Conservation (phyloP, 2,888 invertebrate species). For the Metalampra italica region DNA sequence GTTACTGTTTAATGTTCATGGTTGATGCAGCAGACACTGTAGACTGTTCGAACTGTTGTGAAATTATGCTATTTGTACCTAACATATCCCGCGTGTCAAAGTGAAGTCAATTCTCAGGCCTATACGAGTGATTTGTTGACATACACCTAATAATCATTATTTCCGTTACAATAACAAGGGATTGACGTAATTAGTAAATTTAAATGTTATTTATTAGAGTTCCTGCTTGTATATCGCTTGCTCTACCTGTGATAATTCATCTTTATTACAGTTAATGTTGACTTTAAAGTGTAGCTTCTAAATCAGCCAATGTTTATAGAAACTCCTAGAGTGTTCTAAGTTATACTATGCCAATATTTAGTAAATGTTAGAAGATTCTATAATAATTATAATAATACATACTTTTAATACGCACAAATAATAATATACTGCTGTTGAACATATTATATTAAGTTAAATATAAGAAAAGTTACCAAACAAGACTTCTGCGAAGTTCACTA, state of each 20-base stretch:
- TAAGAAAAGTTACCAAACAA: constrained; percentile 5
- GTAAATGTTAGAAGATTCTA: constrained; percentile 30
- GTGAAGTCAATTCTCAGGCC: constrained; percentile 67
- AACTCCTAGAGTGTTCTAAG: constrained; percentile 53
- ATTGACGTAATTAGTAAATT: constrained; percentile 33
- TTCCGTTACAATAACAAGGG: constrained; percentile 36
- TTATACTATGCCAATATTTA: constrained; percentile 33
- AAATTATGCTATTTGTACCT: constrained; percentile 36
- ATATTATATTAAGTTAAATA: constrained; percentile 16
- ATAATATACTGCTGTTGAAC: constrained; percentile 18
- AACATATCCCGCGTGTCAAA: constrained; percentile 57
- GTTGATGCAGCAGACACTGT: constrained; percentile 46
- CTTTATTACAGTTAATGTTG: constrained; percentile 47
- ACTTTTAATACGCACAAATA: constrained; percentile 27
- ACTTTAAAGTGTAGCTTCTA: constrained; percentile 44
- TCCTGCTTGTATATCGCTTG: constrained; percentile 73
- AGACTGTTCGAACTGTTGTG: constrained; percentile 46
- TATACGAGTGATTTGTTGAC: constrained; percentile 51
- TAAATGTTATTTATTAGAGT: constrained; percentile 53
- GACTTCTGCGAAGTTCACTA: constrained; percentile 1
- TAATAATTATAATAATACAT: constrained; percentile 19
- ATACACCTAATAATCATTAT: constrained; percentile 31
- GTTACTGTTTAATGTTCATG: constrained; percentile 42
- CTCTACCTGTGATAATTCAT: constrained; percentile 72
- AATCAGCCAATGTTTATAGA: constrained; percentile 51